Conservation (phyloP, 2,113 vertebrate genomes). For the Corythornis cristatus region DNA sequence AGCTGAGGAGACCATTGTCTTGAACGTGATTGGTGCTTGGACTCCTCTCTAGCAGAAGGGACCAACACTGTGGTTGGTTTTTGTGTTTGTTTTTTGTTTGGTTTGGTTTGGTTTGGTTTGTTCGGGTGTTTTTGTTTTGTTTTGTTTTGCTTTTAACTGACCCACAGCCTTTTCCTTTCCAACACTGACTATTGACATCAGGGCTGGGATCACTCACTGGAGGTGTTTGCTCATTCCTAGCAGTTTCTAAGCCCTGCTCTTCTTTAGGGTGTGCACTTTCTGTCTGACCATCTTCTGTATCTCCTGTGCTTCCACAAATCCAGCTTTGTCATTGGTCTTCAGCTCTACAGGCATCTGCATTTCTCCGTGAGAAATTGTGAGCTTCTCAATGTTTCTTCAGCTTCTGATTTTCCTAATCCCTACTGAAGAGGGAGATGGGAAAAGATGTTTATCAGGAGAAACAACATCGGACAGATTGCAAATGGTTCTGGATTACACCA, state of each 20-base stretch:
- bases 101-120: too few relatives aligned
- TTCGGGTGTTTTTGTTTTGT: too few relatives aligned
- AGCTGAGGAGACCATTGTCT: neutral
- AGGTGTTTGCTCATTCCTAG: neutral
- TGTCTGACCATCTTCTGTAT: neutral
- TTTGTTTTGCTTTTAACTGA: neutral
- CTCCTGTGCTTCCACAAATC: neutral
- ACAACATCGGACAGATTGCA: neutral
- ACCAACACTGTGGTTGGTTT: neutral
- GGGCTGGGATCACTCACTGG: neutral
- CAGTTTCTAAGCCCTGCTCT: neutral
- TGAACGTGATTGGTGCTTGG: neutral
- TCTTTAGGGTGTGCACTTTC: neutral
- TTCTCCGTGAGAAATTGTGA: neutral
- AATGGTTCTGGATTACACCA: conserved; percentile 32
- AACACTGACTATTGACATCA: neutral
- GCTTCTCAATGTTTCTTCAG: neutral
- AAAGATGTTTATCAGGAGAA: neutral
- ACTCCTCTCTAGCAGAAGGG: neutral
- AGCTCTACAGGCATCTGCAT: neutral
- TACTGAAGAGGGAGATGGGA: neutral
- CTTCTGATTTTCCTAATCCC: conserved; percentile 24
- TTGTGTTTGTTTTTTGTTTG: neutral
- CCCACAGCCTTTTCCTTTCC: neutral
- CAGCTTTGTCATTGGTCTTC: neutral